These are phyloP conservation scores for Nyctalus aviator DNA, from an alignment of 2,797 vertebrate species.

Conservation along the genomic window DNA sequence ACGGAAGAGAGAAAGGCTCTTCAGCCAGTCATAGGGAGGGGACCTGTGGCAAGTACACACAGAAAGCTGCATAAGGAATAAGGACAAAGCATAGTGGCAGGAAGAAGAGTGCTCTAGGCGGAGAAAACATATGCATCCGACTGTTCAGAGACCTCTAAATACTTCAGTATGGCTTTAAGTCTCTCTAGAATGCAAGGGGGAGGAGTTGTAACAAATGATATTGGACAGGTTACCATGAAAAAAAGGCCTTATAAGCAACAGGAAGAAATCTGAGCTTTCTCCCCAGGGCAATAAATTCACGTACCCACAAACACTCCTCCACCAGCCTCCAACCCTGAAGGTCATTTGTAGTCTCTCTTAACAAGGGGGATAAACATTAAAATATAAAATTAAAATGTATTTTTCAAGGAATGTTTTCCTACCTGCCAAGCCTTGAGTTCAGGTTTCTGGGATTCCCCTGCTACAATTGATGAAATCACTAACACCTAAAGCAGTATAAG, in stretches of 20 bases:
- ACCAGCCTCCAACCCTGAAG: constrained; percentile 59
- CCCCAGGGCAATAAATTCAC: constrained; percentile 17
- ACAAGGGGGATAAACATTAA: constrained; percentile 77
- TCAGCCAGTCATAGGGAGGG: background rate
- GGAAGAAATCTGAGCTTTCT: constrained; percentile 45
- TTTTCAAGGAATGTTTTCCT: constrained; percentile 81
- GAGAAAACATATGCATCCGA: background rate
- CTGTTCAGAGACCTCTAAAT: constrained; percentile 45
- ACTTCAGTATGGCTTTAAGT: constrained; percentile 9
- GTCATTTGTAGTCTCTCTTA: constrained; percentile 66
- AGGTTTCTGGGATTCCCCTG: constrained; percentile 82
- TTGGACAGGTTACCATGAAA: background rate
- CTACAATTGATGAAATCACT: constrained; percentile 83
- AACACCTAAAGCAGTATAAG: constrained; percentile 79
- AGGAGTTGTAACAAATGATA: constrained; percentile 41
- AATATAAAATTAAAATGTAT: constrained; percentile 75
- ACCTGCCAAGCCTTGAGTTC: constrained; percentile 78
- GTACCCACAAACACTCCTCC: constrained; percentile 56
- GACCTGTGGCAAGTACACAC: background rate
- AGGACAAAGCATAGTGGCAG: constrained; percentile 1
- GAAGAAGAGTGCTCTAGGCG: background rate
- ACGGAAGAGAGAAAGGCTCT: background rate
- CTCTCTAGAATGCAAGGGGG: background rate
- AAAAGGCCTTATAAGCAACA: constrained; percentile 21
- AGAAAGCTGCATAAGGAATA: constrained; percentile 8